phyloP scores from a whole-genome alignment of 2,113 vertebrate species.

The Thinocorus orbignyianus region DNA sequence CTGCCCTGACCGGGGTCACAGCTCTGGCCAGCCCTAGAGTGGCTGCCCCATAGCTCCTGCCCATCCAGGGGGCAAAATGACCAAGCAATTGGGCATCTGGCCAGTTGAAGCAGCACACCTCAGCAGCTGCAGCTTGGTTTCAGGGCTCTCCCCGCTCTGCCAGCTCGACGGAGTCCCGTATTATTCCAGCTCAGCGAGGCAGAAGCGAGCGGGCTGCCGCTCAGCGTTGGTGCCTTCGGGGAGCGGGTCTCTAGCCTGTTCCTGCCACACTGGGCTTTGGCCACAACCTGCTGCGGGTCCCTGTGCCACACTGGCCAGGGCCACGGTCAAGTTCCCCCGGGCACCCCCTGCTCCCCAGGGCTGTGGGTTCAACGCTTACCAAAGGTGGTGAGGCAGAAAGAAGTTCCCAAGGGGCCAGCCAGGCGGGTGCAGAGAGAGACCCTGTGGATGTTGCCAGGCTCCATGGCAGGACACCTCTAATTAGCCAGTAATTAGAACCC shows the following conservation, averaged over 20 bases:
- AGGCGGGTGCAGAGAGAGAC: constrained; percentile 56
- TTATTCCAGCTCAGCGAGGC: not conserved
- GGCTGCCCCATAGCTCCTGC: not conserved
- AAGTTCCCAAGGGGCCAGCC: constrained; percentile 25
- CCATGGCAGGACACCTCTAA: constrained; percentile 59
- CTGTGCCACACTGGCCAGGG: accelerated
- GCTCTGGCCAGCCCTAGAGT: not conserved
- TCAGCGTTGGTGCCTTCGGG: accelerated
- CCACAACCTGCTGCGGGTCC: not conserved
- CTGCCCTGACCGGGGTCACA: not conserved
- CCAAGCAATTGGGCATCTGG: accelerated
- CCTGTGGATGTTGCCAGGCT: not conserved
- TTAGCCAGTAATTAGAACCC: not conserved
- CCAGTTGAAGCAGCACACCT: accelerated
- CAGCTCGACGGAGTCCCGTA: accelerated
- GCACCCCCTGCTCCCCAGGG: not conserved
- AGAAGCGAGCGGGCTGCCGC: not conserved
- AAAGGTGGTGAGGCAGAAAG: constrained; percentile 74
- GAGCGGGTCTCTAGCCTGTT: not conserved
- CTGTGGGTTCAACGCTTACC: constrained; percentile 77
- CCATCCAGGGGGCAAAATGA: not conserved
- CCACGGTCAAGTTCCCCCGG: not conserved
- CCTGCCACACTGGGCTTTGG: accelerated
- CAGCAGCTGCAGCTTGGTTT: accelerated
- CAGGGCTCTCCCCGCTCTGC: accelerated